Base-by-base conservation (phyloP, 2,797 vertebrate genomes). In the Sebastiscus tertius region DNA sequence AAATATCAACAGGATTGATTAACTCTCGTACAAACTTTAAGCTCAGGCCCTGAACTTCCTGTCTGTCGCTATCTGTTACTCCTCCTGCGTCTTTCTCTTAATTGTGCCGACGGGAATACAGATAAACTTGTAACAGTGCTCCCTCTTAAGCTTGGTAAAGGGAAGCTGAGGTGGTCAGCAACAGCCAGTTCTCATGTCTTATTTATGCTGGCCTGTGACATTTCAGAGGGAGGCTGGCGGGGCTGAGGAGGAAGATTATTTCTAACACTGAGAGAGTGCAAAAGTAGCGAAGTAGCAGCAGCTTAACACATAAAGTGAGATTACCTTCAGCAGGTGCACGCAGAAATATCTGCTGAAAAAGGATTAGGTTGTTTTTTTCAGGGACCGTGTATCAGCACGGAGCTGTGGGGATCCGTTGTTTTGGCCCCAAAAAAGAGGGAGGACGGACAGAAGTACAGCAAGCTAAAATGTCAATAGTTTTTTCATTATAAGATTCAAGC, bases 141-240 rank as follows among this genome's bases (percentile, higher is more conserved):
- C 39, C 69, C 8, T 81, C 39, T 82, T 31, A 68, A 88, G 82
- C 66, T 54, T 6, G 66, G 84, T 73, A 77, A 85, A 56, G 75
- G 46, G 46, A 61, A 87, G 81, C 66, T 54, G 80, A 79, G 84
- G 80, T 68, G 85, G 84, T 84, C 82, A 83, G 81, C 80, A 59
- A 80, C 88, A 87, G 81, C 75, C 68, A 64, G 39, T 59, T 70
- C 86, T 92, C 85, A 88, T 92, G 80, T 90, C 88, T 94, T 91
- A 93, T 93, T 95, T 80, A 93, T 90, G 86, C 84, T 56, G 75
- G 75, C 85, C 75, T 75, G 87, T 93, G 93, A 93, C 92, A 93
- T 94, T 92, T 92, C 80, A 77, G 75, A 66, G 64, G 79, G 79
- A 84, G 46, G 77, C 72, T 46, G 71, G 56, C 42, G 18, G 29